Percentiles rank a stretch among this genome's conserved stretches.
Evolutionary conservation across 2,888 invertebrate species (phyloP).

Genomic region (Noctuana brunneofusca): DNA sequence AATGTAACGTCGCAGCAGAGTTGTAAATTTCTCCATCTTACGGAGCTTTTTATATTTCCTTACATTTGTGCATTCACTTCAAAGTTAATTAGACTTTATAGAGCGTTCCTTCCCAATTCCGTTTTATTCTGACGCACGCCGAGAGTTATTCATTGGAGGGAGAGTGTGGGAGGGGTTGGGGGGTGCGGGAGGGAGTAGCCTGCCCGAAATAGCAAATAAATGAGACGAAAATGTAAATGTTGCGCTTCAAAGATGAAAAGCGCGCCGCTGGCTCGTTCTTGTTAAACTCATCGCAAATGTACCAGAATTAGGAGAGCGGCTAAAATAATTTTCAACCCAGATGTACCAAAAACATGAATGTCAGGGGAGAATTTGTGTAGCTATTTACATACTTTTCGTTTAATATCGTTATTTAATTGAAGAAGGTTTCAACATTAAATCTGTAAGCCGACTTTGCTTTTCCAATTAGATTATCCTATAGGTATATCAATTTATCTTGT

Average conservation of each 20-base stretch:
- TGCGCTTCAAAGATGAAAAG: conserved; percentile 82
- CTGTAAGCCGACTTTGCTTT: neutral
- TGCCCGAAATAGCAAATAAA: conserved; percentile 83
- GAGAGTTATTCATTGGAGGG: conserved; percentile 79
- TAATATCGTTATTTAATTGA: neutral
- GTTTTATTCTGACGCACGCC: conserved; percentile 77
- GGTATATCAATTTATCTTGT: no score
- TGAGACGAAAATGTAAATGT: conserved; percentile 84
- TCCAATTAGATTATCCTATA: no score
- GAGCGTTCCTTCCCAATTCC: conserved; percentile 82
- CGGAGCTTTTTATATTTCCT: conserved; percentile 73
- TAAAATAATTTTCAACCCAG: conserved; percentile 78
- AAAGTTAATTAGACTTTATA: conserved; percentile 83
- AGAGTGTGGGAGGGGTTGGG: conserved; percentile 54
- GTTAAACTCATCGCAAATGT: conserved; percentile 82
- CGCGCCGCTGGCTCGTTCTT: conserved; percentile 75
- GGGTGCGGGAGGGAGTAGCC: conserved; percentile 52
- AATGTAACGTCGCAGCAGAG: conserved; percentile 37
- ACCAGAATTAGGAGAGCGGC: conserved; percentile 79
- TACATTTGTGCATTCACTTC: conserved; percentile 79
- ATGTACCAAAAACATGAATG: conserved; percentile 53
- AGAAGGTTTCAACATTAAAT: neutral
- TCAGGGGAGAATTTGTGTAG: conserved; percentile 19
- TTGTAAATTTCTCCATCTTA: conserved; percentile 63
- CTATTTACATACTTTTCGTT: conserved; percentile 7